Evolutionary conservation across 2,113 vertebrate species (phyloP).

Genomic region (Pelvicachromis taeniatus): DNA sequence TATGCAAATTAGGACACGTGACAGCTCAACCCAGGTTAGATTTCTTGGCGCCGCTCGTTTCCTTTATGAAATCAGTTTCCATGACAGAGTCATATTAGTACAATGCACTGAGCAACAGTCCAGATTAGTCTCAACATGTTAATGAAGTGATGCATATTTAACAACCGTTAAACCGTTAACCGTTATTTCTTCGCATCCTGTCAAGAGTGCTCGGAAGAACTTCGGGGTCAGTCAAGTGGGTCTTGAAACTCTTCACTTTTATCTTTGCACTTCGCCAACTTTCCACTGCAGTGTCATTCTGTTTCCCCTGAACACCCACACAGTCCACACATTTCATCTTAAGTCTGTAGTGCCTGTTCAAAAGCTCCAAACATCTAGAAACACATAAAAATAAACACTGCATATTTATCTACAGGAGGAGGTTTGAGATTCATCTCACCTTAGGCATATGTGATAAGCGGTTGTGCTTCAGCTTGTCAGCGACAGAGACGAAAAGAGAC

Average conservation of each 20-base stretch:
- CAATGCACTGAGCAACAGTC: neutral
- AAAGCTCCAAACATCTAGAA: neutral
- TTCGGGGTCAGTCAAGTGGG: neutral
- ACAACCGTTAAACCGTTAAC: no score
- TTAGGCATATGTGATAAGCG: neutral
- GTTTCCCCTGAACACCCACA: neutral
- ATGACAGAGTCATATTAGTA: neutral
- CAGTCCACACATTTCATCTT: neutral
- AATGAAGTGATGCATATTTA: neutral
- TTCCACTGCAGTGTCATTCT: neutral
- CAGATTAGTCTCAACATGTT: neutral
- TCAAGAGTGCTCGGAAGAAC: neutral
- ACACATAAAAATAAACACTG: neutral
- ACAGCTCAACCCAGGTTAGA: neutral
- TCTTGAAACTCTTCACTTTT: neutral
- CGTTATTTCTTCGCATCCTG: neutral
- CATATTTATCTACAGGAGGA: neutral
- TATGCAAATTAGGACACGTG: neutral
- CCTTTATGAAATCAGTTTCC: neutral
- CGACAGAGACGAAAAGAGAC: fast-evolving
- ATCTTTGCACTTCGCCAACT: neutral
- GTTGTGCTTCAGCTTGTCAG: neutral
- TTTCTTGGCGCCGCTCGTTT: neutral
- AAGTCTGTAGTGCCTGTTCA: neutral
- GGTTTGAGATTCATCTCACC: neutral